Evolutionary conservation across 1,140 invertebrate species (phyloP).

Genomic region (Trichogramma pretiosum): DNA sequence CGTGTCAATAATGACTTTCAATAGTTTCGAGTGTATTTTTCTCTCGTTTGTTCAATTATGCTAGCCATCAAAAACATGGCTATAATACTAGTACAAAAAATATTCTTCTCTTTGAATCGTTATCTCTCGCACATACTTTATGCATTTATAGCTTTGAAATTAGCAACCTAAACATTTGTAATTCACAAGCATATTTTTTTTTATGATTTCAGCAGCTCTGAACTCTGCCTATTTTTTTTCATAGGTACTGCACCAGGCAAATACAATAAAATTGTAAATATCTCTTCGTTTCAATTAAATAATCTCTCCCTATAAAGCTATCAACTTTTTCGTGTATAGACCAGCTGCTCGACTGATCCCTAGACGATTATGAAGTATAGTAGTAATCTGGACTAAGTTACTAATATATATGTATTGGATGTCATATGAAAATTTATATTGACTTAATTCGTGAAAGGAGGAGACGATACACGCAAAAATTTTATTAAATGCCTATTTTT

Average conservation of each 20-base stretch:
- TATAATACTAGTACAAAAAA: constrained; percentile 1
- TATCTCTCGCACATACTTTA: not conserved
- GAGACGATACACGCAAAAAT: no score
- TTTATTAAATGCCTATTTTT: constrained; percentile 6
- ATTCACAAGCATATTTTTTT: not conserved
- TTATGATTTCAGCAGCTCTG: constrained; percentile 22
- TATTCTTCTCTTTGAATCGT: not conserved
- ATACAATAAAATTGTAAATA: no score
- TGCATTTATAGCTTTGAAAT: no score
- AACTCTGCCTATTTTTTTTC: constrained; percentile 26
- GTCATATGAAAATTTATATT: not conserved
- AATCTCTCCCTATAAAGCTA: no score
- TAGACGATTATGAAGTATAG: no score
- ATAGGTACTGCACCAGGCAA: constrained; percentile 23
- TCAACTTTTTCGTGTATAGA: no score
- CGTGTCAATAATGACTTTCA: no score
- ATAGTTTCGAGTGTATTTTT: no score
- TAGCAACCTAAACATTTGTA: no score
- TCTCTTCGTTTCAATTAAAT: no score
- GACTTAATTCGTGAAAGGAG: not conserved
- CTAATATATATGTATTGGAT: not conserved
- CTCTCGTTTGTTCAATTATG: no score
- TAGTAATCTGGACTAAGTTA: constrained; percentile 11
- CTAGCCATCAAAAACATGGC: constrained; percentile 2
- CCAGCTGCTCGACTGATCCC: no score